phyloP scores from a whole-genome alignment of 2,113 vertebrate species.

The Nycticryphes semicollaris region DNA sequence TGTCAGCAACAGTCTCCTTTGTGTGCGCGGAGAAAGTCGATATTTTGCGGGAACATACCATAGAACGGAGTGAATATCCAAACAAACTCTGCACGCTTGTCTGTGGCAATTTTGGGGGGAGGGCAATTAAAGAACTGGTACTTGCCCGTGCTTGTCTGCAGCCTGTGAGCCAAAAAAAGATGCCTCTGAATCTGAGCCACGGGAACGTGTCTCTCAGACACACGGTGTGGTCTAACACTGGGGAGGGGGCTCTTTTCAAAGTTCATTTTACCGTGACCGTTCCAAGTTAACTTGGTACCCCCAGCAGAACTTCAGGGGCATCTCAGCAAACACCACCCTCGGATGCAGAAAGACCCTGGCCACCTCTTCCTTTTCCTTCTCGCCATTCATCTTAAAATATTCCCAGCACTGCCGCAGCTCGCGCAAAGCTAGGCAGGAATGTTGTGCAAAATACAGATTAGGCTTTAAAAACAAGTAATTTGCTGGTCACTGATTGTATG shows the following conservation, averaged over 20 bases:
- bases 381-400: not conserved
- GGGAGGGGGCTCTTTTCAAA: not conserved
- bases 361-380: not conserved
- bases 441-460: conserved; percentile 14
- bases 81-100: not conserved
- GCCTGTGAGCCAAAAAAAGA: not conserved
- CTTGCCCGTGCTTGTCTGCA: not conserved
- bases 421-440: conserved; percentile 18
- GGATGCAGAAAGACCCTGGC: not conserved
- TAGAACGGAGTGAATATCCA: not conserved
- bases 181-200: not conserved
- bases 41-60: not conserved
- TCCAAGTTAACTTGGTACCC: not conserved
- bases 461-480: conserved; percentile 47
- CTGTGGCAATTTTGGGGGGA: not conserved
- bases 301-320: not conserved
- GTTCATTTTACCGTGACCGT: not conserved
- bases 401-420: not conserved
- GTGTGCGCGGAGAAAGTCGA: not conserved
- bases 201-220: not conserved
- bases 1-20: not conserved
- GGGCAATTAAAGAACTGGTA: not conserved
- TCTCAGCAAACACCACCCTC: not conserved
- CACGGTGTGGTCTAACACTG: not conserved
- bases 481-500: conserved; percentile 30